Evolutionary conservation across 2,113 vertebrate genomes (phyloP), one percentile per base, ranked within the genome.

Genomic region (Lathamus discolor): DNA sequence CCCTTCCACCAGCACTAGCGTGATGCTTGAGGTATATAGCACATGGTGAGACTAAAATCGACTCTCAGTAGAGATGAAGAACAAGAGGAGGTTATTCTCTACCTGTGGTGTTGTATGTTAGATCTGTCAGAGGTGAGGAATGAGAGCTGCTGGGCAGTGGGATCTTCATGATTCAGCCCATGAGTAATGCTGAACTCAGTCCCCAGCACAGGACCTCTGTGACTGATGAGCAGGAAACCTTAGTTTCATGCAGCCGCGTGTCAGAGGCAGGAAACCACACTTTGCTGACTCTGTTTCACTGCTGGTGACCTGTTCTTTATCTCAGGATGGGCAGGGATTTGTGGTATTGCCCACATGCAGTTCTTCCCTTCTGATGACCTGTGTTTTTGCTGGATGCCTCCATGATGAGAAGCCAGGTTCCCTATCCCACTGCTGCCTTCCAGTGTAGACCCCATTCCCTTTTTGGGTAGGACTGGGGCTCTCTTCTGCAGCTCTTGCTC

Each of bases 111-210:
- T 8, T 78, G 14, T 3, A 0, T 2, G 15, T 37, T 16, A 16
- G 59, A 44, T 62, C 43, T 8, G 44, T 16, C 78, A 62, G 33
- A 55, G 63, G 39, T 39, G 35, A 70, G 59, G 59, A 55, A 12
- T 43, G 41, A 37, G 29, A 48, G 18, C 27, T 59, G 57, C 57
- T 35, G 57, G 33, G 33, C 57, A 35, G 33, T 35, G 22, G 33
- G 57, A 61, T 55, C 23, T 92, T 62, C 73, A 83, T 54, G 87
- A 83, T 79, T 96, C 43, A 82, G 74, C 35, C 8, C 0, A 5
- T 94, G 90, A 96, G 91, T 95, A 89, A 96, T 4, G 64, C 52
- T 93, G 84, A 90, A n/a, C 67, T 83, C 70, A 83, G 75, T 4
- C 7, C 41, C 84, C 67, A 79, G 14, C 96, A 92, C 92, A 46